Evolutionary conservation across 2,797 vertebrate genomes (phyloP), one percentile per base, ranked within the genome.

Genomic region (Poeciliopsis infans): DNA sequence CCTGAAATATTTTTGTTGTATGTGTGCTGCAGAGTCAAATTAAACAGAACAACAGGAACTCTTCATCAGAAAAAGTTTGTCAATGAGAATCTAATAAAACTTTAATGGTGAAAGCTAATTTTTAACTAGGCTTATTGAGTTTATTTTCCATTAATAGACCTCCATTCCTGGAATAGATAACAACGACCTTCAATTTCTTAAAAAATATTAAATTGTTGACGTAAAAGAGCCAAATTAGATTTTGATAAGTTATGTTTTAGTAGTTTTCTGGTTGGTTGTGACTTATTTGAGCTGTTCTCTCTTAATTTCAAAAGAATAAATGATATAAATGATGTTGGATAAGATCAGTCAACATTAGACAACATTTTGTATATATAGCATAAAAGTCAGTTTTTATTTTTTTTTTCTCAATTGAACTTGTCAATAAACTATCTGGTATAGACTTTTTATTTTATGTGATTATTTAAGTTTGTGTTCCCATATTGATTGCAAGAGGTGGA

Each of bases 401-500:
- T 25, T 51, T 73, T 57, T 33, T 16, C 2, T 69, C 23, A 20
- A 31, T 3, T 55, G 41, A 31, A 64, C 47, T 28, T 12, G 66
- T 20, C 28, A 1, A 39, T 36, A 59, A 0, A 76, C 77, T 39
- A 64, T 43, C 20, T 47, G 12, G 41, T 72, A 7, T 75, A 69
- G 6, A 59, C n/a, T 28, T 59, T 33, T 57, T 55, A 72, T 36
- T 74, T 57, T 43, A 11, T 78, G 10, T 18, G 57, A 53, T 73
- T 8, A 45, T 81, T 68, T 75, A 18, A 71, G 77, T 57, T 83
- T 80, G 51, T 79, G 33, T 61, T 69, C 25, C 36, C 53, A 55
- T 72, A 68, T 39, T 36, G 13, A 15, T 84, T 28, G 2, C 39
- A 74, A 86, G 55, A 85, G 84, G 82, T 75, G 72, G 76, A 88